Conservation (phyloP, 1,140 invertebrate genomes). For the Cydia splendana region DNA sequence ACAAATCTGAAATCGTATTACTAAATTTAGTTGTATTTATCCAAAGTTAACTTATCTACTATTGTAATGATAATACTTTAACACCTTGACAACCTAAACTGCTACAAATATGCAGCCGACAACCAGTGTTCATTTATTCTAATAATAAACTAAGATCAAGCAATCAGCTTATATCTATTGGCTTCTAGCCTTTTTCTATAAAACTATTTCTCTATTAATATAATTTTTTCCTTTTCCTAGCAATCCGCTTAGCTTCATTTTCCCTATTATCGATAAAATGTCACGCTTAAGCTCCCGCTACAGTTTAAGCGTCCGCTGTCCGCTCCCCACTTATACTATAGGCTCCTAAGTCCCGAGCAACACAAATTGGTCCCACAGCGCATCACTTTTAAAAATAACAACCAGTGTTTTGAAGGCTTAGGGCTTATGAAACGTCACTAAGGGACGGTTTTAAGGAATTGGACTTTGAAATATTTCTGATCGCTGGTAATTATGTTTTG, state of each 20-base stretch:
- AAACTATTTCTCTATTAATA: too few species aligned
- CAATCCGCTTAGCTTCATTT: constrained; percentile 1
- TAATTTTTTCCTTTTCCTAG: not conserved
- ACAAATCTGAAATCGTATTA: too few species aligned
- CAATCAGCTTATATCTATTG: too few species aligned
- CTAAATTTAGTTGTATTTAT: too few species aligned
- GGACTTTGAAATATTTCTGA: constrained; percentile 41
- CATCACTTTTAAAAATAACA: constrained; percentile 30
- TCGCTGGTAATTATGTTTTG: constrained; percentile 54
- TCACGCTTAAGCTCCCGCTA: not conserved
- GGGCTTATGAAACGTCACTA: not conserved
- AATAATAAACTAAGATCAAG: too few species aligned
- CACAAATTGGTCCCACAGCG: constrained; percentile 22
- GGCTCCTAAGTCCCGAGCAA: constrained; percentile 4
- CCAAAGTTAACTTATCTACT: too few species aligned
- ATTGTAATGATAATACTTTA: too few species aligned
- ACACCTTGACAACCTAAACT: too few species aligned
- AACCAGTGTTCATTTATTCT: too few species aligned
- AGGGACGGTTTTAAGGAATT: constrained; percentile 6
- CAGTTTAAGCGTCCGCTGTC: not conserved
- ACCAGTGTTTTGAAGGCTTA: not conserved
- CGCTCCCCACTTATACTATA: not conserved
- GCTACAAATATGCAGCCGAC: too few species aligned
- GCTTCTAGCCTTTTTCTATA: too few species aligned
- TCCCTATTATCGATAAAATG: not conserved